These are phyloP conservation scores for Heteractis magnifica DNA, from an alignment of 92 coral and sea anemone species.

Conservation along the genomic window DNA sequence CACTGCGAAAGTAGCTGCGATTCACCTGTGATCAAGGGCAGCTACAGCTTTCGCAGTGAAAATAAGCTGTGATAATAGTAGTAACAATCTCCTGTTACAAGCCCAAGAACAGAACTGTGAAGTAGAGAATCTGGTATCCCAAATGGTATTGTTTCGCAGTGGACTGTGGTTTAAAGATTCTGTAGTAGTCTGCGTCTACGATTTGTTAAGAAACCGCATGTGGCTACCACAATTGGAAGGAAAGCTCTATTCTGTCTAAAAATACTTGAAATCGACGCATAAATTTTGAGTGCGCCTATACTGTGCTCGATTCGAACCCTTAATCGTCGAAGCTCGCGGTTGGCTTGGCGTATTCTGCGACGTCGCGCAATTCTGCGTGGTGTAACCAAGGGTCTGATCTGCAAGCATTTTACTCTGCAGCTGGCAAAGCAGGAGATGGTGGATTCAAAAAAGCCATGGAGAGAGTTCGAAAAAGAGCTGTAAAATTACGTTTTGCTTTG, in stretches of 20 bases:
- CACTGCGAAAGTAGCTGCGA: no score
- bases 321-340: background rate
- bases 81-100: no score
- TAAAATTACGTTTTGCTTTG: no score
- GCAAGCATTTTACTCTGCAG: background rate
- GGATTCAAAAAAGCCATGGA: background rate
- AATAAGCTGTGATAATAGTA: no score
- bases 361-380: background rate
- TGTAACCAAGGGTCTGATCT: background rate
- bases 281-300: background rate
- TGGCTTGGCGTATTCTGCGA: background rate
- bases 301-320: background rate
- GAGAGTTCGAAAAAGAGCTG: background rate
- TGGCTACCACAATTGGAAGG: background rate
- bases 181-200: background rate
- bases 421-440: background rate
- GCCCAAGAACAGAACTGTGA: no score
- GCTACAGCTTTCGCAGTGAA: no score
- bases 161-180: background rate
- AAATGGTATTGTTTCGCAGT: no score
- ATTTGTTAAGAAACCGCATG: conserved; percentile 15
- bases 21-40: no score
- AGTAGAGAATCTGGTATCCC: no score
- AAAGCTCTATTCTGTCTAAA: background rate
- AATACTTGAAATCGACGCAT: background rate